Percentiles rank a stretch among this genome's conserved stretches.
Conservation (phyloP, 2,113 vertebrate genomes). For the Bubo scandiacus region DNA sequence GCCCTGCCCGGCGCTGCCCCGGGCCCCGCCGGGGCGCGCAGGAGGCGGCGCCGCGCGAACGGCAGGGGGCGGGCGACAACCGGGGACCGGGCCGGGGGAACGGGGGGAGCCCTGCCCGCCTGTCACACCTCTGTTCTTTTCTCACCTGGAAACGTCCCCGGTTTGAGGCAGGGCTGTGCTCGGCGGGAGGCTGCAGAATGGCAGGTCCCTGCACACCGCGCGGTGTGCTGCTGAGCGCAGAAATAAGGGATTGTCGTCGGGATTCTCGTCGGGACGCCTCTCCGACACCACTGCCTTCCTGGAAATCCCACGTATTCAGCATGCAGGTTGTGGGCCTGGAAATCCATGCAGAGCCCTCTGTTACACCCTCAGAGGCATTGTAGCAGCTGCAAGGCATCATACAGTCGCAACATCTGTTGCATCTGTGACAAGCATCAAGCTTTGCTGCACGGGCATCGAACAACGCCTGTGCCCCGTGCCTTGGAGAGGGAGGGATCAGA, state of each 20-base stretch:
- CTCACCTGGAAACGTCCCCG: neutral
- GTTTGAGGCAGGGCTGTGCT: neutral
- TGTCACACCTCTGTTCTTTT: too few species aligned
- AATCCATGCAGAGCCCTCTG: neutral
- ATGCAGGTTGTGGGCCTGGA: neutral
- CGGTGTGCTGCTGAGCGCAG: neutral
- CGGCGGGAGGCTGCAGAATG: neutral
- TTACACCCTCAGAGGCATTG: neutral
- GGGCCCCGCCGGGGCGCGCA: too few species aligned
- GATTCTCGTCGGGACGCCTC: too few species aligned
- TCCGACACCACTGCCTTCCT: accelerated
- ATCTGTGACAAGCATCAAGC: neutral
- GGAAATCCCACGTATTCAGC: neutral
- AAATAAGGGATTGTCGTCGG: neutral
- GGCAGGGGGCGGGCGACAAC: slow-evolving; percentile 40
- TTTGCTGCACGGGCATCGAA: neutral
- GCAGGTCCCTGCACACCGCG: neutral
- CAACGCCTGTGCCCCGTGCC: accelerated
- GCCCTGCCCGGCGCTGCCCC: too few species aligned
- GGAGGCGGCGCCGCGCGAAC: neutral
- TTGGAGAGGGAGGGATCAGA: neutral
- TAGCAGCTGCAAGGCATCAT: neutral
- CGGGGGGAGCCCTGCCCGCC: neutral
- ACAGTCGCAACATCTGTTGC: neutral
- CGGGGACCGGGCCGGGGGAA: neutral